Evolutionary conservation across 2,888 invertebrate genomes (phyloP).

Genomic region (Torymus tubicola): DNA sequence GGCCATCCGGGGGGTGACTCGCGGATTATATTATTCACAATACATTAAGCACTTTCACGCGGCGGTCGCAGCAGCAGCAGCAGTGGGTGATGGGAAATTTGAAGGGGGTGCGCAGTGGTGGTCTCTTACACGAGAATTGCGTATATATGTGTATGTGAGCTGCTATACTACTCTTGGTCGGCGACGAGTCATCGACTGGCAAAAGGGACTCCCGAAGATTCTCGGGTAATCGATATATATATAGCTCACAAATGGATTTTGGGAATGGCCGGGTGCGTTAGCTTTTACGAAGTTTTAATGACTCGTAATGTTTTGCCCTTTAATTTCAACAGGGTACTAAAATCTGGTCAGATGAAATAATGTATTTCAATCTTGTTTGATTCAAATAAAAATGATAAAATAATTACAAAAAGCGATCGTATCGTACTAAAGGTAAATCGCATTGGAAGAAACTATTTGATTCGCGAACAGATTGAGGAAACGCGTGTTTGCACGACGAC

Average conservation of each 20-base stretch:
- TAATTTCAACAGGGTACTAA: neutral
- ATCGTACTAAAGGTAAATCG: neutral
- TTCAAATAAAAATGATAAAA: neutral
- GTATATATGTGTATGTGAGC: too few relatives aligned
- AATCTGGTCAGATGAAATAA: too few relatives aligned
- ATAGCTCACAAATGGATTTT: constrained; percentile 41
- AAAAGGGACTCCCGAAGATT: too few relatives aligned
- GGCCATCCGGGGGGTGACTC: constrained; percentile 63
- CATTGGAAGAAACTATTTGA: constrained; percentile 12
- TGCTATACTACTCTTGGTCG: too few relatives aligned
- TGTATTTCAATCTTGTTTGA: too few relatives aligned
- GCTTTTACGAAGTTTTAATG: constrained; percentile 51
- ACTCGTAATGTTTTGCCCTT: constrained; percentile 9
- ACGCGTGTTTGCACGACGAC: neutral
- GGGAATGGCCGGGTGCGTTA: neutral
- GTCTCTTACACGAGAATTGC: too few relatives aligned
- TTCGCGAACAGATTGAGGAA: constrained; percentile 26
- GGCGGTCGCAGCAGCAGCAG: constrained; percentile 16
- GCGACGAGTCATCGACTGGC: too few relatives aligned
- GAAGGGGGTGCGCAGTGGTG: too few relatives aligned
- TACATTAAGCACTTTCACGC: constrained; percentile 73
- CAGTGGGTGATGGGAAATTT: constrained; percentile 18
- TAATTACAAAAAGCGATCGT: neutral
- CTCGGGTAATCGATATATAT: constrained; percentile 32
- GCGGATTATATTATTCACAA: constrained; percentile 75